A percentile compares a stretch with the other conserved stretches of the same genome.
phyloP scores from a whole-genome alignment of 2,797 vertebrate species.

The Delichon dasypus region DNA sequence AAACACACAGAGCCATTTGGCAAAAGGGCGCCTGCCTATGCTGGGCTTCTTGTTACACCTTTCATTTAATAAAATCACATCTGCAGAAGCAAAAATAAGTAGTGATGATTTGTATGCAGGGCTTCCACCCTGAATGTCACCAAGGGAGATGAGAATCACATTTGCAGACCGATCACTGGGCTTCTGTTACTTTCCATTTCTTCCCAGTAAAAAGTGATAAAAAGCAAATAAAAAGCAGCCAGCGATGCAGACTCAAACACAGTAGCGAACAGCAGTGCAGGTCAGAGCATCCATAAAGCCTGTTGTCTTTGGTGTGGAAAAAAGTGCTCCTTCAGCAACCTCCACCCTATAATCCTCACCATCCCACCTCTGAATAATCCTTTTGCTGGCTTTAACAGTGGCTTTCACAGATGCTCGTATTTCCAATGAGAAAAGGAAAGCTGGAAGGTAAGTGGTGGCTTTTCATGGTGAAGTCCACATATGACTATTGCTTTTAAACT shows the following conservation, averaged over 20 bases:
- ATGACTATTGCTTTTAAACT: background rate
- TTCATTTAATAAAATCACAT: constrained; percentile 53
- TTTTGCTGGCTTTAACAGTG: background rate
- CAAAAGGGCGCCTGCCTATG: constrained; percentile 6
- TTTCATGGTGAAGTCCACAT: background rate
- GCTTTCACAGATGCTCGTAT: background rate
- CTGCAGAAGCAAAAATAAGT: constrained; percentile 38
- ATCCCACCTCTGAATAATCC: background rate
- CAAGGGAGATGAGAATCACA: constrained; percentile 28
- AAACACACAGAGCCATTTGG: constrained; percentile 32
- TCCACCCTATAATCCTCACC: background rate
- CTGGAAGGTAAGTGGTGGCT: background rate
- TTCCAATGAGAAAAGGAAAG: background rate
- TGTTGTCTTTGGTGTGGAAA: background rate
- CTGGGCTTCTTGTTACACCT: constrained; percentile 22
- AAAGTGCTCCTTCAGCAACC: constrained; percentile 1
- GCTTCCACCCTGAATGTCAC: constrained; percentile 21
- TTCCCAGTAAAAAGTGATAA: constrained; percentile 25
- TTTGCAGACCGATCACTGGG: background rate
- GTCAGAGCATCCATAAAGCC: background rate
- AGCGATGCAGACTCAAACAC: background rate
- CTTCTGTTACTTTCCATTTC: background rate
- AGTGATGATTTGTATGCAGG: constrained; percentile 30
- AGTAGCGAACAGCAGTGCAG: background rate
- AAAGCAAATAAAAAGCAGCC: constrained; percentile 16